These are phyloP conservation scores for Fregata magnificens DNA, from an alignment of 2,113 vertebrate species.

Conservation along the genomic window DNA sequence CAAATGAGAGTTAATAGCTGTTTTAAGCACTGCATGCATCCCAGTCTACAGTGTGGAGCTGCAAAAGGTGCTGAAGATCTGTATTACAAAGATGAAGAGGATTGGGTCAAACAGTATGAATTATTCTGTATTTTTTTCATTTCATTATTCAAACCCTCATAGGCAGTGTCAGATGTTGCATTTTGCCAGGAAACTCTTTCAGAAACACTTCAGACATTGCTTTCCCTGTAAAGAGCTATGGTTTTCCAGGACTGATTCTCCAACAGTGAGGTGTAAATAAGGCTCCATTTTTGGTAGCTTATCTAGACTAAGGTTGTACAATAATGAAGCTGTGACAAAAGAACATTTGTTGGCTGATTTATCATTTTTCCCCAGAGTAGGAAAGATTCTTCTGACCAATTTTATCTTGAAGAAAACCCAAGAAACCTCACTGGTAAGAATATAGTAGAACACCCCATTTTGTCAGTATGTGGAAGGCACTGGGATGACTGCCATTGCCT, in stretches of 20 bases:
- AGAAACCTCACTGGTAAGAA: background rate
- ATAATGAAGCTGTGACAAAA: background rate
- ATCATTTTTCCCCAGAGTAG: background rate
- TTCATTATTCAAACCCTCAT: background rate
- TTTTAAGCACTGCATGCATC: background rate
- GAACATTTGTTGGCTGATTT: background rate
- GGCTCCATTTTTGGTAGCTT: background rate
- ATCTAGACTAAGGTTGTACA: background rate
- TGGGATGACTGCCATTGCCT: background rate
- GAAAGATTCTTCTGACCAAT: background rate
- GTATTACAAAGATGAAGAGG: background rate
- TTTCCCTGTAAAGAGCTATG: background rate
- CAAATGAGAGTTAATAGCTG: background rate
- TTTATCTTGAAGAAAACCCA: background rate
- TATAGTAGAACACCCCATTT: background rate
- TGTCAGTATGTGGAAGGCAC: background rate
- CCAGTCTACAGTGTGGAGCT: background rate
- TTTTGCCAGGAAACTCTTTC: background rate
- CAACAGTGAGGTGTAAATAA: background rate
- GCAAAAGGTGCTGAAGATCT: background rate
- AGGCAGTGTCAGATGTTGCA: background rate
- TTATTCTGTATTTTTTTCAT: background rate
- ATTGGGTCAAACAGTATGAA: background rate
- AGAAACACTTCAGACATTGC: background rate
- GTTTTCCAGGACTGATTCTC: background rate